A percentile compares a stretch with the other conserved stretches of the same genome.
phyloP scores from a whole-genome alignment of 1,140 invertebrate species.

The Dinothrombium tinctorium region DNA sequence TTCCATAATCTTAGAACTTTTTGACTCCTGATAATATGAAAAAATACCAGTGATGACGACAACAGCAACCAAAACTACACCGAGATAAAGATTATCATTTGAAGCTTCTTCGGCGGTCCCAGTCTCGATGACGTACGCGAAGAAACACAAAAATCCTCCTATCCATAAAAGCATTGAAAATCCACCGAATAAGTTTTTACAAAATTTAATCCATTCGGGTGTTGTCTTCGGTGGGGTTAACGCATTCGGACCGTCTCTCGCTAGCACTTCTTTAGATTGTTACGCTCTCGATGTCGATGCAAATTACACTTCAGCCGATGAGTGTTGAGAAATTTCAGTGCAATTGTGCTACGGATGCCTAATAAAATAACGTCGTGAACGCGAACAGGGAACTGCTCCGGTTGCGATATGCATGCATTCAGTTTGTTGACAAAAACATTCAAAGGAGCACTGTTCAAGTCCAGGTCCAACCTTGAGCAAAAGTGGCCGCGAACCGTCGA shows the following conservation, averaged over 20 bases:
- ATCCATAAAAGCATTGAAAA: slow-evolving; percentile 51
- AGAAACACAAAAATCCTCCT: slow-evolving; percentile 43
- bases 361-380: slow-evolving; percentile 64
- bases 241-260: slow-evolving; percentile 41
- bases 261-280: slow-evolving; percentile 23
- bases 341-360: slow-evolving; percentile 48
- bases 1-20: slow-evolving; percentile 21
- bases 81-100: slow-evolving; percentile 25
- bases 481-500: slow-evolving; percentile 25
- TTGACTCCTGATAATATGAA: slow-evolving; percentile 26
- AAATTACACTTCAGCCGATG: slow-evolving; percentile 95
- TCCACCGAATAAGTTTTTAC: slow-evolving; percentile 38
- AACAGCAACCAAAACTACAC: slow-evolving; percentile 21
- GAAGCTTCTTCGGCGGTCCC: slow-evolving; percentile 21
- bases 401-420: slow-evolving; percentile 80
- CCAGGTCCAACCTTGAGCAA: slow-evolving; percentile 4
- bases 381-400: slow-evolving; percentile 95
- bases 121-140: slow-evolving; percentile 32
- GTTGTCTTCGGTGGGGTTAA: slow-evolving; percentile 33
- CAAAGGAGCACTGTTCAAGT: slow-evolving; percentile 34
- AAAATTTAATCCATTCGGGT: slow-evolving; percentile 37
- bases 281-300: slow-evolving; percentile 79
- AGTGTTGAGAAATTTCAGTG: slow-evolving; percentile 93
- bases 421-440: slow-evolving; percentile 65
- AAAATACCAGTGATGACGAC: slow-evolving; percentile 24